Evolutionary conservation across 2,113 vertebrate genomes (phyloP).

Genomic region (Chlorodrepanis virens): DNA sequence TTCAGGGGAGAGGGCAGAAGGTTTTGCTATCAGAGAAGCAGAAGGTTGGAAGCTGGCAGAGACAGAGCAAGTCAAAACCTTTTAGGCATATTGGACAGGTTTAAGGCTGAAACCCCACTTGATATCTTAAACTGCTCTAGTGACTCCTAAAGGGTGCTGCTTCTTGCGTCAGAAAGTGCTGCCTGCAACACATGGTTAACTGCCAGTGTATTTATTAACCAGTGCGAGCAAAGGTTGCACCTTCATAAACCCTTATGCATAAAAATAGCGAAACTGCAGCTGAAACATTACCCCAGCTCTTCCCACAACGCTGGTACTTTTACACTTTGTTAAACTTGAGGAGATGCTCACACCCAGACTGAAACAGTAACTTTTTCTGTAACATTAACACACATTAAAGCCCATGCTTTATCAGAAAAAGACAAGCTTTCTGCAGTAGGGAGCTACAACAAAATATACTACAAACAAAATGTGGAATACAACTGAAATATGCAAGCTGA

Average conservation of each 20-base stretch:
- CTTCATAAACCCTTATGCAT: not conserved
- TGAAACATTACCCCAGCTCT: not conserved
- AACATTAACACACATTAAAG: not conserved
- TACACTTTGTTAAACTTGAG: not conserved
- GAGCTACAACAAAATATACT: not conserved
- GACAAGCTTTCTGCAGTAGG: not conserved
- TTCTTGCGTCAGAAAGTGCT: not conserved
- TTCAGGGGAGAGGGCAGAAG: not conserved
- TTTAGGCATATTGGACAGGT: not conserved
- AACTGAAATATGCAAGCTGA: not conserved
- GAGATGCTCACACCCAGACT: not conserved
- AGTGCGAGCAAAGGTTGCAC: slow-evolving; percentile 8
- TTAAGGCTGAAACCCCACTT: not conserved
- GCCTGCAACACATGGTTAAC: not conserved
- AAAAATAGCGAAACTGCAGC: not conserved
- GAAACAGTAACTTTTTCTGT: not conserved
- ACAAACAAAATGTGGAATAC: not conserved
- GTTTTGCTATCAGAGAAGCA: not conserved
- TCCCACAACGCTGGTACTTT: not conserved
- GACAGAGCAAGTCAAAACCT: not conserved
- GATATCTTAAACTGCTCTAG: not conserved
- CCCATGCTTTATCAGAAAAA: not conserved
- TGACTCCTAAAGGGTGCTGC: not conserved
- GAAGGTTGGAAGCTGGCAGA: not conserved
- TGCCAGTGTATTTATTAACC: slow-evolving; percentile 19